Conservation (phyloP, 2,113 vertebrate species). For the Halcyon malimbica region DNA sequence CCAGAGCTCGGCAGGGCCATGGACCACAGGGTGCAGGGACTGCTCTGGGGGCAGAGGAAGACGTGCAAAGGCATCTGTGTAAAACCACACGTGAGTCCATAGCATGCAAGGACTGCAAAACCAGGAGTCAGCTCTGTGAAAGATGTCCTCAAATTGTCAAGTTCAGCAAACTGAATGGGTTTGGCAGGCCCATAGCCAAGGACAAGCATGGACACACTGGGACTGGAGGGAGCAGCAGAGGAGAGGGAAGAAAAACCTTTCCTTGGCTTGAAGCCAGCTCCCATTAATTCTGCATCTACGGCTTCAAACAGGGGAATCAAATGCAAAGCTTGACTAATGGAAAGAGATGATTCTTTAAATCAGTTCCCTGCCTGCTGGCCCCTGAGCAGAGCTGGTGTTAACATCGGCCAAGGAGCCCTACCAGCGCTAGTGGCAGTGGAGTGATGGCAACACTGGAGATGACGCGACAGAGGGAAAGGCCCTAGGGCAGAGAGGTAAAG, state of each 20-base stretch:
- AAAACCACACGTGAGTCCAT: accelerated
- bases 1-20: accelerated
- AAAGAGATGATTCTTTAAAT: constrained; percentile 46
- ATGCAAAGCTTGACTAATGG: constrained; percentile 55
- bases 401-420: not conserved
- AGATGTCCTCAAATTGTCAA: not conserved
- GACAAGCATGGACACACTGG: not conserved
- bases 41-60: not conserved
- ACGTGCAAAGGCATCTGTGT: accelerated
- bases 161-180: not conserved
- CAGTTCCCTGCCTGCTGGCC: constrained; percentile 8
- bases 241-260: constrained; percentile 8
- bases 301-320: constrained; percentile 37
- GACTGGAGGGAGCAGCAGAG: not conserved
- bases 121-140: not conserved
- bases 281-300: not conserved
- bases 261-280: constrained; percentile 15
- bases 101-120: not conserved
- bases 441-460: not conserved
- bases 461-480: not conserved
- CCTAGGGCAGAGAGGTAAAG: not conserved
- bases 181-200: not conserved
- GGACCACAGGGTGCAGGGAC: accelerated
- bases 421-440: not conserved
- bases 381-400: not conserved